Conservation (phyloP, 1,140 invertebrate genomes). For the Chironomus tepperi region DNA sequence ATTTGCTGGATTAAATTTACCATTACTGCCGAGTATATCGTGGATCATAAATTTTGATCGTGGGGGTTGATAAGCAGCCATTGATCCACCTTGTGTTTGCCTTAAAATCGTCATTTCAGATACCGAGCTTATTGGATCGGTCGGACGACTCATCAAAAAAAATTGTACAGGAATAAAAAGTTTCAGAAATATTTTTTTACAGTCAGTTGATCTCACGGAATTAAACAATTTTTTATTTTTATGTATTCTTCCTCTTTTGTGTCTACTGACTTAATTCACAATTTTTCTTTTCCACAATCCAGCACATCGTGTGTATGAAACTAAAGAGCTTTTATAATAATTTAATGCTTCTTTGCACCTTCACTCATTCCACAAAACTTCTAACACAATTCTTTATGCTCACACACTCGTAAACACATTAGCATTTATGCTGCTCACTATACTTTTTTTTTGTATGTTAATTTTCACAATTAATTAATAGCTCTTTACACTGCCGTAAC, state of each 20-base stretch:
- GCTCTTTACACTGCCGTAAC: too few relatives aligned
- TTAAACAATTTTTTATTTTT: too few relatives aligned
- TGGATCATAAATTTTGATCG: slow-evolving; percentile 71
- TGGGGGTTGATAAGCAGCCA: slow-evolving; percentile 48
- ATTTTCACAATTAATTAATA: too few relatives aligned
- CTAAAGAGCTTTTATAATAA: slow-evolving; percentile 17
- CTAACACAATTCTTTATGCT: slow-evolving; percentile 13
- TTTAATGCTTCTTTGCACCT: slow-evolving; percentile 21
- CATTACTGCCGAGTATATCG: slow-evolving; percentile 58
- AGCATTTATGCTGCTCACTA: not conserved
- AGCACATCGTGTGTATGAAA: not conserved
- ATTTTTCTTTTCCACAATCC: not conserved
- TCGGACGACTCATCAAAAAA: slow-evolving; percentile 11
- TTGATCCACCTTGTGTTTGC: slow-evolving; percentile 29
- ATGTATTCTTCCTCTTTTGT: not conserved
- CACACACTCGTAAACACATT: slow-evolving; percentile 20
- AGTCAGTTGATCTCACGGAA: not conserved
- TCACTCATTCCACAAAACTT: not conserved
- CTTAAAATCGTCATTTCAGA: slow-evolving; percentile 18
- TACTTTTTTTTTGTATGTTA: not conserved
- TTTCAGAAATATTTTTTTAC: not conserved
- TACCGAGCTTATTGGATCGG: not conserved
- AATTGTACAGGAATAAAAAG: not conserved
- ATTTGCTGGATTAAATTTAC: slow-evolving; percentile 26
- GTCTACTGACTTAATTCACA: not conserved